Evolutionary conservation across 2,797 vertebrate species (phyloP).

Genomic region (Chrysocyon brachyurus): DNA sequence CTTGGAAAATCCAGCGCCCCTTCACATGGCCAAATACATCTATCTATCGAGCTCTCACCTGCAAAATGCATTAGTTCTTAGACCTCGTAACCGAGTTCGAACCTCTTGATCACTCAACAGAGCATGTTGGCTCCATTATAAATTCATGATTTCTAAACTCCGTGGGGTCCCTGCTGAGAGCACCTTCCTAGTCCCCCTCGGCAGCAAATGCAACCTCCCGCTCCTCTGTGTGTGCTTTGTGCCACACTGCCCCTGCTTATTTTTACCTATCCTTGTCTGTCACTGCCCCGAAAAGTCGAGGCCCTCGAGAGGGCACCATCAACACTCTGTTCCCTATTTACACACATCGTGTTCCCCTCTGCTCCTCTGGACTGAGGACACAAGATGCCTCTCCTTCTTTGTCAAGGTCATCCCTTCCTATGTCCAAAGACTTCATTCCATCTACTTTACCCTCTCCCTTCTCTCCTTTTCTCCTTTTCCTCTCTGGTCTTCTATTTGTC

Average conservation of each 20-base stretch:
- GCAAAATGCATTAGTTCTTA: background rate
- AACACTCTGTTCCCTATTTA: background rate
- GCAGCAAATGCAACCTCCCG: background rate
- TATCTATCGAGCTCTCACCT: background rate
- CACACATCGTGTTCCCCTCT: too few species aligned
- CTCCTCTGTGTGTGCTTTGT: background rate
- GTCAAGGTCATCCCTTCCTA: background rate
- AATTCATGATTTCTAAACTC: background rate
- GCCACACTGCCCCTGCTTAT: background rate
- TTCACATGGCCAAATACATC: background rate
- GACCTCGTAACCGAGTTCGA: background rate
- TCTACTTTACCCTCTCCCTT: background rate
- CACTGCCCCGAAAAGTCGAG: background rate
- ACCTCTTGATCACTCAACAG: background rate
- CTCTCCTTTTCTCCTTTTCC: background rate
- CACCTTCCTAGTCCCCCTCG: background rate
- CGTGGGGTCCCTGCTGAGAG: background rate
- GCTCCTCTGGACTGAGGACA: background rate
- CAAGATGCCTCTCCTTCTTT: background rate
- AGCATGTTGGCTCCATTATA: background rate
- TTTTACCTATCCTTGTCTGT: background rate
- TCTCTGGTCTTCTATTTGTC: background rate
- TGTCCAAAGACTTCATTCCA: background rate
- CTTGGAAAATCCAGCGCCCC: background rate
- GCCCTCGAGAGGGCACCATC: background rate